Percentiles rank a stretch among this genome's conserved stretches.
Conservation (phyloP, 2,113 vertebrate species). For the Zeus faber region DNA sequence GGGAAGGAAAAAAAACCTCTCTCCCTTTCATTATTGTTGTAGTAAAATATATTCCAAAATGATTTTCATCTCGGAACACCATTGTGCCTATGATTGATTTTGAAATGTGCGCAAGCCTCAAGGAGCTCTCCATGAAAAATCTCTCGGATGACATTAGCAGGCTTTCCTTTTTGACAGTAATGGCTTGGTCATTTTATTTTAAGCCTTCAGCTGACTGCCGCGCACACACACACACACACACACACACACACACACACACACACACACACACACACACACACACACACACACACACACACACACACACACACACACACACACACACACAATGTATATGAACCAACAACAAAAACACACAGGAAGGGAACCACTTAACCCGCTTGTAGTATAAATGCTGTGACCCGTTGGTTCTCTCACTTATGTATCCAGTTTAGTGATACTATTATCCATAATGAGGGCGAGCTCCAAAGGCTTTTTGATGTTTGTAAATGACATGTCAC, state of each 20-base stretch:
- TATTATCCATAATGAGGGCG: slow-evolving; percentile 36
- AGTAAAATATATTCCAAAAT: slow-evolving; percentile 60
- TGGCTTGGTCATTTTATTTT: slow-evolving; percentile 54
- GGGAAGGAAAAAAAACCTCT: slow-evolving; percentile 28
- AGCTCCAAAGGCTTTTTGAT: slow-evolving; percentile 36
- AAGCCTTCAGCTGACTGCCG: slow-evolving; percentile 48
- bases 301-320: slow-evolving; percentile 59
- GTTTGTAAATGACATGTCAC: slow-evolving; percentile 55
- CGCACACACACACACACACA: slow-evolving; percentile 40
- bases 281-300: too few species aligned
- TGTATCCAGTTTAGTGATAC: slow-evolving; percentile 26
- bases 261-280: too few species aligned
- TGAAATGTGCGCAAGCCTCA: slow-evolving; percentile 54
- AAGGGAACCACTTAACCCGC: slow-evolving; percentile 25
- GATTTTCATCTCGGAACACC: slow-evolving; percentile 52
- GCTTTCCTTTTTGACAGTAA: slow-evolving; percentile 61
- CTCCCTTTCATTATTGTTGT: slow-evolving; percentile 41
- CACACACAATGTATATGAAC: slow-evolving; percentile 27
- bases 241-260: too few species aligned
- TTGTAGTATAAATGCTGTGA: slow-evolving; percentile 15
- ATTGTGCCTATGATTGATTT: slow-evolving; percentile 55
- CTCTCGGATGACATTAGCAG: slow-evolving; percentile 44
- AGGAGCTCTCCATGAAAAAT: slow-evolving; percentile 25
- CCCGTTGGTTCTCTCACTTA: slow-evolving; percentile 14
- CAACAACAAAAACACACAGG: slow-evolving; percentile 15